phyloP scores from a whole-genome alignment of 1,140 invertebrate genomes.

The Micrasema minimum region DNA sequence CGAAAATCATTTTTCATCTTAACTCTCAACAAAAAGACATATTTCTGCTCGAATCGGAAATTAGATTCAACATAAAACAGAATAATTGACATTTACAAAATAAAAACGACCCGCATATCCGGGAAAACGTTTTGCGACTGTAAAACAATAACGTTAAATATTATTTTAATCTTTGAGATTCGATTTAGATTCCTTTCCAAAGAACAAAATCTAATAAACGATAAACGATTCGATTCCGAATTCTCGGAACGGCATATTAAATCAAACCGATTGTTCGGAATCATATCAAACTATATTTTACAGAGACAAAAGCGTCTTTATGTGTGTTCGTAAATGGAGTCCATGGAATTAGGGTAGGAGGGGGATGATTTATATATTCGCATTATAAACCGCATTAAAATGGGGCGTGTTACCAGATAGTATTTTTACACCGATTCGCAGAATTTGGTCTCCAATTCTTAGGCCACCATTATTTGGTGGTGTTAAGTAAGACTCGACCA shows the following conservation, averaged over 20 bases:
- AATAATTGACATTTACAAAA: too few species aligned
- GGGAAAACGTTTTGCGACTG: too few species aligned
- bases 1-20: too few species aligned
- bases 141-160: too few species aligned
- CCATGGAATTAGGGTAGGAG: conserved; percentile 21
- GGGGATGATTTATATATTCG: conserved; percentile 38
- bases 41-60: too few species aligned
- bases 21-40: too few species aligned
- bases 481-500: too few species aligned
- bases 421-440: conserved; percentile 39
- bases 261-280: conserved; percentile 30
- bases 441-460: conserved; percentile 35
- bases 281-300: conserved; percentile 29
- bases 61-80: too few species aligned
- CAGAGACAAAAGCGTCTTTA: conserved; percentile 30
- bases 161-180: conserved; percentile 22
- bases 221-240: conserved; percentile 26
- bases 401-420: conserved; percentile 41
- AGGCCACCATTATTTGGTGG: too few species aligned
- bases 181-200: conserved; percentile 25
- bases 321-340: conserved; percentile 37
- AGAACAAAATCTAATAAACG: conserved; percentile 18
- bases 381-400: conserved; percentile 40
- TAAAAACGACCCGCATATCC: too few species aligned
- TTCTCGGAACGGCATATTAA: conserved; percentile 22